phyloP scores from a whole-genome alignment of 2,113 vertebrate genomes.

The Pantherophis guttatus region DNA sequence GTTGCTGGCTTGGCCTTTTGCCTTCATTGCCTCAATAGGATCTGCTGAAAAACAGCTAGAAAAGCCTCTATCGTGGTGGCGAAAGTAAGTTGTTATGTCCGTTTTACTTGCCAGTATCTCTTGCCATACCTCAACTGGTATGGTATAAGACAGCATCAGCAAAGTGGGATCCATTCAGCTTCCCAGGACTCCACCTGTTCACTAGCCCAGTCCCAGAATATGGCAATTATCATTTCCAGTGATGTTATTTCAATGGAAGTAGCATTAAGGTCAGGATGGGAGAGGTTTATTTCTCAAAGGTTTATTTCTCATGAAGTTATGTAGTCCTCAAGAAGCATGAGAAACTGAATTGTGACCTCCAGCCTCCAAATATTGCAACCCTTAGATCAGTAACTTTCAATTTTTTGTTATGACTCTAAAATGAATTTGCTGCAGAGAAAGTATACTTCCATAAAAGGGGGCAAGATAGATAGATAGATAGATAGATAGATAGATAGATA shows the following conservation, averaged over 20 bases:
- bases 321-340: neutral
- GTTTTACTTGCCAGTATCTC: neutral
- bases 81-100: conserved; percentile 72
- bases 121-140: neutral
- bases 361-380: neutral
- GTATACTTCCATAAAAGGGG: neutral
- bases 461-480: too few species aligned
- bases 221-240: neutral
- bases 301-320: neutral
- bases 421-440: neutral
- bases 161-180: neutral
- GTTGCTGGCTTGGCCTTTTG: conserved; percentile 96
- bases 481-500: too few species aligned
- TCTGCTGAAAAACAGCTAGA: conserved; percentile 76
- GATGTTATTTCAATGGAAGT: neutral
- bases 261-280: neutral
- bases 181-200: neutral
- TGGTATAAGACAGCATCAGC: neutral
- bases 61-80: conserved; percentile 87
- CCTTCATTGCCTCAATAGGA: conserved; percentile 86
- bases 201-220: neutral
- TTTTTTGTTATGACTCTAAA: neutral
- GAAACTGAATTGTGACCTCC: neutral
- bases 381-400: conserved; percentile 1
- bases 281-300: neutral